Evolutionary conservation across 1,140 invertebrate species (phyloP), one percentile per base, ranked within the genome.

Genomic region (Hydropsyche tenuis): DNA sequence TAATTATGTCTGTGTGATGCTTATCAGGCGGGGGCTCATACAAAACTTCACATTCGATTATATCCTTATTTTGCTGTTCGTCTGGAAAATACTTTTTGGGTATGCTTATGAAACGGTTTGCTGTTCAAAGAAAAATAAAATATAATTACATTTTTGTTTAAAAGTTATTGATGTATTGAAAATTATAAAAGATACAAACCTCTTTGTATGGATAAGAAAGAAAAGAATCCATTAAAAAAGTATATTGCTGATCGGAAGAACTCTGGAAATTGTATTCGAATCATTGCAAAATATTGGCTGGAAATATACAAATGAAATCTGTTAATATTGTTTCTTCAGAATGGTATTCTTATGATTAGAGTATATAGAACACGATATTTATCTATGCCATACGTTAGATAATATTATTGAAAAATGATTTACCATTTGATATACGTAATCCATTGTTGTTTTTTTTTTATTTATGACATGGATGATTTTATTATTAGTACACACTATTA

Each of bases 1-100:
- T 84, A 25, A 85, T 82, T 7, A 85, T 80, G 45, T 85, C 83
- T 0, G 82, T 25, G 0, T 74, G 78, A 7, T 79, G 81, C 0
- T 43, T 27, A 20, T 73, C 65, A 11, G 23, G 22, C 0, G 70
- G 48, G 0, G 84, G 84, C 12, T 78, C 16, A 64, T 84, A 80
- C 1, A 85, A 76, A 7, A 84, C 80, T 25, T 80, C 80, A 74
- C 84, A 85, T 0, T 62, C 11, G 4, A 77, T 62, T 11, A 43
- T 62, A 30, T 70, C 75, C 42, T 73, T 70, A 0, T 27, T 73
- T 18, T 74, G 46, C 0, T 43, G 53, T n/a, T 42, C 25, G 11
- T 68, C 62, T 6, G 25, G n/a, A 20, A 43, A 68, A 27, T 27
- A 42, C 1, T 37, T 70, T 20, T 30, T 22, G 27, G 75, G 75